phyloP scores from a whole-genome alignment of 1,140 invertebrate genomes.

The Trachymyrmex septentrionalis region DNA sequence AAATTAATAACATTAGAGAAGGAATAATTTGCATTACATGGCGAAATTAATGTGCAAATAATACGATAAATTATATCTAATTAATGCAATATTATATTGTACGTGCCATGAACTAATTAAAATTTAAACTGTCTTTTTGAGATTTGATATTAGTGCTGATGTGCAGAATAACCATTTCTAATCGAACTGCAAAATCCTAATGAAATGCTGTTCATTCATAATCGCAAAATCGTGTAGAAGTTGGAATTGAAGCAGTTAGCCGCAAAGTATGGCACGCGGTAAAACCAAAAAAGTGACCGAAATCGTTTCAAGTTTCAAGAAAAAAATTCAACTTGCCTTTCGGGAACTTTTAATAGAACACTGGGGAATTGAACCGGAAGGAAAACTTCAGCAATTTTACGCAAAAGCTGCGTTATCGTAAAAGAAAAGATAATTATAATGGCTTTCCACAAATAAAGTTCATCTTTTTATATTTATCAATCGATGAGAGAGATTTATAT shows the following conservation, averaged over 20 bases:
- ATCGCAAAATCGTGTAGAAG: background rate
- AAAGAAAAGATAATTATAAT: constrained; percentile 41
- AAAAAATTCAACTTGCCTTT: constrained; percentile 24
- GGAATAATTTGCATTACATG: constrained; percentile 46
- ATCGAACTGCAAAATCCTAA: background rate
- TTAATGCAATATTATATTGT: constrained; percentile 10
- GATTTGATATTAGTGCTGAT: background rate
- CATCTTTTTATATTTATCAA: constrained; percentile 12
- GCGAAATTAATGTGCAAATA: constrained; percentile 46
- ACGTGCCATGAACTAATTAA: background rate
- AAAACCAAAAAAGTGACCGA: constrained; percentile 11
- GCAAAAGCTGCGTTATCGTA: background rate
- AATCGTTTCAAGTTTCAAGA: constrained; percentile 18
- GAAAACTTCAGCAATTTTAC: constrained; percentile 25
- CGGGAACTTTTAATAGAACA: constrained; percentile 54
- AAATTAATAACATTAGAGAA: constrained; percentile 31
- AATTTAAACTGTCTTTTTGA: background rate
- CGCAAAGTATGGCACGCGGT: background rate
- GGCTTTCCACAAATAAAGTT: constrained; percentile 18
- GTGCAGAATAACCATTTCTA: background rate
- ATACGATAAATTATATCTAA: constrained; percentile 17
- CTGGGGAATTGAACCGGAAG: constrained; percentile 32
- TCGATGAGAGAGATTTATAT: constrained; percentile 28
- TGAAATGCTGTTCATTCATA: background rate
- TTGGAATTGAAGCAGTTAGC: constrained; percentile 36